A percentile compares a stretch with the other conserved stretches of the same genome.
phyloP scores from a whole-genome alignment of 2,797 vertebrate genomes.

The Danionella dracula region DNA sequence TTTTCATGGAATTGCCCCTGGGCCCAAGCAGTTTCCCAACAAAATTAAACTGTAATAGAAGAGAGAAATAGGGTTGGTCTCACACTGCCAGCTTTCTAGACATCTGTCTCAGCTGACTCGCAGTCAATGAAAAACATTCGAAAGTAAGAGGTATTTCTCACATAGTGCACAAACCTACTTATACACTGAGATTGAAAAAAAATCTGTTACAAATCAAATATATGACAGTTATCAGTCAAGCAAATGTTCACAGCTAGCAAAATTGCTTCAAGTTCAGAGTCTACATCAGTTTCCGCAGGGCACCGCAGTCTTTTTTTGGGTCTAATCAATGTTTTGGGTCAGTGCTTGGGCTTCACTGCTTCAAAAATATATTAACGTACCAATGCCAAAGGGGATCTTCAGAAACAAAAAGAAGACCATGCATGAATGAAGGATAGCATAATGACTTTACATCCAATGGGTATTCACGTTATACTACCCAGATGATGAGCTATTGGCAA shows the following conservation, averaged over 20 bases:
- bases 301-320: slow-evolving; percentile 46
- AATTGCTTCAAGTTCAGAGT: background rate
- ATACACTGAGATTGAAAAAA: slow-evolving; percentile 4
- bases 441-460: slow-evolving; percentile 72
- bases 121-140: slow-evolving; percentile 35
- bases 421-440: slow-evolving; percentile 68
- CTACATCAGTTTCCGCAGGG: slow-evolving; percentile 48
- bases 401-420: slow-evolving; percentile 62
- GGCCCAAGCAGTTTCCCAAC: slow-evolving; percentile 98
- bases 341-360: slow-evolving; percentile 37
- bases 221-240: background rate
- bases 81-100: slow-evolving; percentile 28
- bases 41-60: slow-evolving; percentile 93
- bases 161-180: slow-evolving; percentile 20
- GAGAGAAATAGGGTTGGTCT: slow-evolving; percentile 40
- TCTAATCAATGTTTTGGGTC: slow-evolving; percentile 56
- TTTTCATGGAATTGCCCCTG: slow-evolving; percentile 97
- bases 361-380: slow-evolving; percentile 43
- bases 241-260: background rate
- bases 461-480: slow-evolving; percentile 73
- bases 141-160: slow-evolving; percentile 18
- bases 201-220: background rate
- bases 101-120: slow-evolving; percentile 21
- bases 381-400: slow-evolving; percentile 64
- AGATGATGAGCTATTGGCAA: slow-evolving; percentile 72